These are phyloP conservation scores for Cephalopterus ornatus DNA, from an alignment of 2,113 vertebrate species.

Conservation along the genomic window DNA sequence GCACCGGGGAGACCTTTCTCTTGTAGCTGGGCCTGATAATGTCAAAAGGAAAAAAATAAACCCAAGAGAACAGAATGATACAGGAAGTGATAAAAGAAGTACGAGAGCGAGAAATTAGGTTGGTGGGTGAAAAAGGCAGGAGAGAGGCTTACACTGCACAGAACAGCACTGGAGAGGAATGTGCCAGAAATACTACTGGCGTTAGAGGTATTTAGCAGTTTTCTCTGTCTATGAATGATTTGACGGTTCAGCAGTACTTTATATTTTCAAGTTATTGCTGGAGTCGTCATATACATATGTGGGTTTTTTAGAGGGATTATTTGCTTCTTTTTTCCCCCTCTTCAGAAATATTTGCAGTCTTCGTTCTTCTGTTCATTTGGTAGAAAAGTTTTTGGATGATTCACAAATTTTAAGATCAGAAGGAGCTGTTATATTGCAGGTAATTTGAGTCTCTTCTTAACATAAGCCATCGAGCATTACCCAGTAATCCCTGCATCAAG, in stretches of 20 bases:
- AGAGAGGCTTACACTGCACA: neutral
- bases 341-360: constrained; percentile 1
- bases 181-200: neutral
- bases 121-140: neutral
- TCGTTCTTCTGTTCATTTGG: constrained; percentile 11
- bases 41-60: neutral
- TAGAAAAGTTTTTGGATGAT: constrained; percentile 9
- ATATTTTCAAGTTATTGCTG: neutral
- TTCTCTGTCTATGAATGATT: neutral
- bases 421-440: neutral
- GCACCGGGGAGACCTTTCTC: neutral
- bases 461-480: constrained; percentile 6
- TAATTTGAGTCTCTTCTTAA: constrained; percentile 38
- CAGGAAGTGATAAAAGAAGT: neutral
- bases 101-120: neutral
- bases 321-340: neutral
- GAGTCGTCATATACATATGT: neutral
- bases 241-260: neutral
- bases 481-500: neutral
- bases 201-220: neutral
- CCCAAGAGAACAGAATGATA: neutral
- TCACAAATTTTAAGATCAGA: constrained; percentile 35
- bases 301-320: neutral
- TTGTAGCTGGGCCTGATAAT: neutral
- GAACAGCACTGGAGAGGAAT: neutral